These are phyloP conservation scores for Agrotis ipsilon DNA, from an alignment of 2,888 invertebrate species.

Conservation along the genomic window DNA sequence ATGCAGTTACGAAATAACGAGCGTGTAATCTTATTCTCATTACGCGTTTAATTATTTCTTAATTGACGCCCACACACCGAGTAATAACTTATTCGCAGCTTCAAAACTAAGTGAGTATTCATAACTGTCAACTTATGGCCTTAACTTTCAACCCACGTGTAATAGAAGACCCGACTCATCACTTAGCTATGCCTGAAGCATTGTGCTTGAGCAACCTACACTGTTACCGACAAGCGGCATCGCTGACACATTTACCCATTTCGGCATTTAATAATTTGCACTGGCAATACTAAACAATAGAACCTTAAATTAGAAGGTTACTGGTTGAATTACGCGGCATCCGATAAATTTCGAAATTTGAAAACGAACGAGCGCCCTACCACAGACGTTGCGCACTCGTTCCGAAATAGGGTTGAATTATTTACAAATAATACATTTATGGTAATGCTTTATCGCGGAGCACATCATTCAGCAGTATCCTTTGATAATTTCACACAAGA, in stretches of 20 bases:
- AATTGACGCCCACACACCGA: slow-evolving; percentile 66
- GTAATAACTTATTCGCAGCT: slow-evolving; percentile 77
- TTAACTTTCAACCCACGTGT: slow-evolving; percentile 85
- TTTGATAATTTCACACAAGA: slow-evolving; percentile 67
- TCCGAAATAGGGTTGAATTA: slow-evolving; percentile 62
- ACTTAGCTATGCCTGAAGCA: slow-evolving; percentile 79
- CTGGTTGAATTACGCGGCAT: slow-evolving; percentile 73
- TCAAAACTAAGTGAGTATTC: slow-evolving; percentile 78
- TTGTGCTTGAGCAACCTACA: slow-evolving; percentile 84
- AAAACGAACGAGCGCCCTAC: slow-evolving; percentile 58
- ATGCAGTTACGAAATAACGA: slow-evolving; percentile 62
- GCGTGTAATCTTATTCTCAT: slow-evolving; percentile 56
- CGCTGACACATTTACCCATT: slow-evolving; percentile 86
- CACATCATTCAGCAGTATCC: slow-evolving; percentile 56
- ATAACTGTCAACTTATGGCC: slow-evolving; percentile 85
- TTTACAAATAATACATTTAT: slow-evolving; percentile 54
- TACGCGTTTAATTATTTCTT: slow-evolving; percentile 68
- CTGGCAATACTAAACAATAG: slow-evolving; percentile 83
- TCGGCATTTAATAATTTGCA: slow-evolving; percentile 83
- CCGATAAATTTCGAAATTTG: slow-evolving; percentile 76
- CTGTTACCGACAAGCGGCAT: slow-evolving; percentile 67
- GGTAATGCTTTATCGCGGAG: slow-evolving; percentile 50
- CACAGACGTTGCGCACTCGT: slow-evolving; percentile 47
- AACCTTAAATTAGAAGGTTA: slow-evolving; percentile 83
- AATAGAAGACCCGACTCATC: slow-evolving; percentile 80